These are phyloP conservation scores for Homalodisca vitripennis DNA, from an alignment of 1,140 invertebrate genomes.

Conservation along the genomic window DNA sequence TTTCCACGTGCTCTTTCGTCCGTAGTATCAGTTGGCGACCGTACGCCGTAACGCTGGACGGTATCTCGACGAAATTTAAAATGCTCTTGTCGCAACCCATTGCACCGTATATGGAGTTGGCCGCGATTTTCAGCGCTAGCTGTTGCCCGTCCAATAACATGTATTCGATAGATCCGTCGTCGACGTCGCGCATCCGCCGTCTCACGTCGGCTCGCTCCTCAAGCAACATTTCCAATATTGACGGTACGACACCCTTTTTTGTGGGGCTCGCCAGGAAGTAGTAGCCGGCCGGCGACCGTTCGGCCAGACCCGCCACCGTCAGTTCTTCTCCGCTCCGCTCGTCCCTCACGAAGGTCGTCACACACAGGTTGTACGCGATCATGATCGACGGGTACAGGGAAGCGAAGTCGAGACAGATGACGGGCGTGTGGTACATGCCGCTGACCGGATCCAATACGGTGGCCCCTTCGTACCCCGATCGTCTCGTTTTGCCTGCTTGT, in stretches of 20 bases:
- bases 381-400: constrained; percentile 75
- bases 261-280: neutral
- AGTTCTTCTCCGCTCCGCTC: neutral
- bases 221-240: neutral
- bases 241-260: neutral
- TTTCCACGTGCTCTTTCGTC: neutral
- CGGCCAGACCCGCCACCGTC: neutral
- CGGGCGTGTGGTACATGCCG: constrained; percentile 49
- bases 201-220: neutral
- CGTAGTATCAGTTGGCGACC: neutral
- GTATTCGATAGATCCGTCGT: neutral
- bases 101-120: constrained; percentile 12
- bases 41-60: constrained; percentile 3
- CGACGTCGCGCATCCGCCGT: neutral
- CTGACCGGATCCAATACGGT: neutral
- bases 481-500: neutral
- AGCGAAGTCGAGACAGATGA: constrained; percentile 71
- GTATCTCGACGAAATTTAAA: neutral
- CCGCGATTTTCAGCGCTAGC: neutral
- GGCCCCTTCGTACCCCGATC: neutral
- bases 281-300: neutral
- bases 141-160: neutral
- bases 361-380: constrained; percentile 75
- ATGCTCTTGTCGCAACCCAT: neutral
- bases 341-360: neutral